phyloP scores from a whole-genome alignment of 2,888 invertebrate species.

The Rhagophthalmus giganteus region DNA sequence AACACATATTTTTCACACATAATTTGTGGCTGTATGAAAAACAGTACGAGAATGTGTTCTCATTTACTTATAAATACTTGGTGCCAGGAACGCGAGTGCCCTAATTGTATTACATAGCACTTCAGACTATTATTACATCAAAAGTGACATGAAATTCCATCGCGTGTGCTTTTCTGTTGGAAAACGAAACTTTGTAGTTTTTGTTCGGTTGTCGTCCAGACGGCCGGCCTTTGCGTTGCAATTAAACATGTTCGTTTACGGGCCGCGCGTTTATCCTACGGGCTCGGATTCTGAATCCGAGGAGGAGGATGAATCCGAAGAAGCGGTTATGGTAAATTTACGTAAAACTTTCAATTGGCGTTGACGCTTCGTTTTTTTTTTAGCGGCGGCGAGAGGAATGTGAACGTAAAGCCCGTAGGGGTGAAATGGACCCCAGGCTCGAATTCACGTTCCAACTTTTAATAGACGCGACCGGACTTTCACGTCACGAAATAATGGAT shows the following conservation, averaged over 20 bases:
- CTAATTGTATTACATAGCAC: conserved; percentile 42
- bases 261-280: conserved; percentile 38
- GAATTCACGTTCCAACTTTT: conserved; percentile 88
- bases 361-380: conserved; percentile 31
- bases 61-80: conserved; percentile 30
- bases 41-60: conserved; percentile 3
- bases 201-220: not conserved
- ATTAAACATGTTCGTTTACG: conserved; percentile 47
- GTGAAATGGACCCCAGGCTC: conserved; percentile 90
- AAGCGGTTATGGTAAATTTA: conserved; percentile 13
- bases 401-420: conserved; percentile 85
- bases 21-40: no score
- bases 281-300: conserved; percentile 39
- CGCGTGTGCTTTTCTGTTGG: conserved; percentile 30
- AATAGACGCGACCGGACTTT: conserved; percentile 80
- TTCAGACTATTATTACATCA: conserved; percentile 40
- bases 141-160: conserved; percentile 40
- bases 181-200: not conserved
- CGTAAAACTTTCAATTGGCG: no score
- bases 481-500: conserved; percentile 85
- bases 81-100: conserved; percentile 46
- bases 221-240: not conserved
- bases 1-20: no score
- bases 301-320: conserved; percentile 41
- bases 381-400: conserved; percentile 85